Percentiles rank a stretch among this genome's conserved stretches.
Evolutionary conservation across 2,113 vertebrate species (phyloP).

Genomic region (Helogale parvula): DNA sequence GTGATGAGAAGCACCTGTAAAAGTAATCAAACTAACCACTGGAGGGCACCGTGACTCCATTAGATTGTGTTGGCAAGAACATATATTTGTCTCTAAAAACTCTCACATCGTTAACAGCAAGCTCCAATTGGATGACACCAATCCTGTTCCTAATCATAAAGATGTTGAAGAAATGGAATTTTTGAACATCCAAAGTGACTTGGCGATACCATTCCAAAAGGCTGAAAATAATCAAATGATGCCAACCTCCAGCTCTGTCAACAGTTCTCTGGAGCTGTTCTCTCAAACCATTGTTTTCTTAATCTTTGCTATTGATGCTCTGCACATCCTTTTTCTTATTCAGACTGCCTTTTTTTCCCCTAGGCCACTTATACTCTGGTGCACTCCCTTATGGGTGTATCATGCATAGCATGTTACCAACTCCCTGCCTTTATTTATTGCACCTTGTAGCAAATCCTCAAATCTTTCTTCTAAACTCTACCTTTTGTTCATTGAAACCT

Average conservation of each 20-base stretch:
- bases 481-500: not conserved
- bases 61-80: conserved; percentile 17
- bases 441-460: not conserved
- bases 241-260: not conserved
- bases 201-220: not conserved
- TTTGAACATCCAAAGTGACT: conserved; percentile 15
- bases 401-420: not conserved
- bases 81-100: conserved; percentile 58
- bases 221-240: not conserved
- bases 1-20: not conserved
- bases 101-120: not conserved
- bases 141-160: conserved; percentile 42
- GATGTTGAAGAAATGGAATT: not conserved
- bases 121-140: not conserved
- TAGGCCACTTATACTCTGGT: not conserved
- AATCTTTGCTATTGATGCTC: not conserved
- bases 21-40: conserved; percentile 44
- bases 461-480: not conserved
- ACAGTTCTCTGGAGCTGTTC: not conserved
- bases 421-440: not conserved
- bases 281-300: not conserved
- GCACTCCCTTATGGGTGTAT: not conserved
- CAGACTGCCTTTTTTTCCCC: not conserved
- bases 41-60: conserved; percentile 45
- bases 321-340: not conserved